These are phyloP conservation scores for Drosophila trapezifrons DNA, from an alignment of 1,140 invertebrate species.

Conservation along the genomic window DNA sequence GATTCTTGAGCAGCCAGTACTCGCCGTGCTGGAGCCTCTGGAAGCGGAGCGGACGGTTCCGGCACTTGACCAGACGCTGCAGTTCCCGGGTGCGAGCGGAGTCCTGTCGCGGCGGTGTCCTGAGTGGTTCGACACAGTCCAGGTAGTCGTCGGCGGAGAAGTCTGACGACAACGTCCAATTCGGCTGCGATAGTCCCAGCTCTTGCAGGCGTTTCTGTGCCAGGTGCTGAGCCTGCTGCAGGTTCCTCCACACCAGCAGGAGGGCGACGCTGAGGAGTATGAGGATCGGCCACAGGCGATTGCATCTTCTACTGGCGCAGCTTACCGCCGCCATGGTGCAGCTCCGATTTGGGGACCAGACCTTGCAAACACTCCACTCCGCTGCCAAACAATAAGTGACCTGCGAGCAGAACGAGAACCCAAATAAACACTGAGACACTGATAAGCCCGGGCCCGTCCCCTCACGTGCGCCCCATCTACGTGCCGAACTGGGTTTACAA, in stretches of 20 bases:
- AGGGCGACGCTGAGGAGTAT: constrained; percentile 23
- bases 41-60: constrained; percentile 86
- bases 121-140: background rate
- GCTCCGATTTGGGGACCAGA: background rate
- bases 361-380: background rate
- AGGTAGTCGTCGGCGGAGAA: background rate
- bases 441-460: background rate
- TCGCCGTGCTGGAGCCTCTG: constrained; percentile 90
- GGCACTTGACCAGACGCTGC: constrained; percentile 85
- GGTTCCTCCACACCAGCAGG: constrained; percentile 41
- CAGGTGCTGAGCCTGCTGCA: constrained; percentile 13
- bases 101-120: background rate
- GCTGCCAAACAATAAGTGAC: constrained; percentile 7
- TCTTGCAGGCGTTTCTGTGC: background rate
- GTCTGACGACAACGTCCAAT: background rate
- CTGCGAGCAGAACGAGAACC: constrained; percentile 3
- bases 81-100: constrained; percentile 39
- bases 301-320: constrained; percentile 15
- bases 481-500: constrained; percentile 4
- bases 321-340: constrained; percentile 8
- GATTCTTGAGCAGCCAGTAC: constrained; percentile 94
- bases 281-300: constrained; percentile 28
- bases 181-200: background rate
- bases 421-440: constrained; percentile 2
- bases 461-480: background rate